A percentile compares a stretch with the other conserved stretches of the same genome.
phyloP scores from a whole-genome alignment of 2,113 vertebrate species.

The Danionella cerebrum region DNA sequence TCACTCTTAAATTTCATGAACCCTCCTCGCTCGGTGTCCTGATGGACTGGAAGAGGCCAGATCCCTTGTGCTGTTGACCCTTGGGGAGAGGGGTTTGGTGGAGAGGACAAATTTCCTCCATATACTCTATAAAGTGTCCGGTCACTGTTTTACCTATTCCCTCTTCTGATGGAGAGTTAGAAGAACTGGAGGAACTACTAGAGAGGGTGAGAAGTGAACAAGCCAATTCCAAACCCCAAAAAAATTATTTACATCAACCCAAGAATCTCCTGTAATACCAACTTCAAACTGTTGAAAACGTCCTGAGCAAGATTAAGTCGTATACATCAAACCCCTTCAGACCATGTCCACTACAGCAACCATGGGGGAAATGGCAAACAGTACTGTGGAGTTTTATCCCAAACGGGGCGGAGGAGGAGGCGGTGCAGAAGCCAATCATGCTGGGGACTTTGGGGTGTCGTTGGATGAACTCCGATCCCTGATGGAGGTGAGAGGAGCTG shows the following conservation, averaged over 20 bases:
- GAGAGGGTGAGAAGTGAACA: constrained; percentile 37
- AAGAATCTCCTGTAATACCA: constrained; percentile 8
- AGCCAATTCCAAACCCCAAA: not conserved
- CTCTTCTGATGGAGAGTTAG: constrained; percentile 57
- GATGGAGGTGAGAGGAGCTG: constrained; percentile 81
- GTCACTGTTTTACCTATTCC: constrained; percentile 30
- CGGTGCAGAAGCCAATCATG: constrained; percentile 58
- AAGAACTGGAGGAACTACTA: constrained; percentile 39
- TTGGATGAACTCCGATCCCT: constrained; percentile 75
- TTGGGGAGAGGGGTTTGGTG: constrained; percentile 57
- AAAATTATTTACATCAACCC: not conserved
- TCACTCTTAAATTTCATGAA: not conserved
- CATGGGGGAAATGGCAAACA: constrained; percentile 87
- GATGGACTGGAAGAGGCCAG: constrained; percentile 44
- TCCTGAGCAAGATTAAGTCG: constrained; percentile 31
- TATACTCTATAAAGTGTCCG: constrained; percentile 43
- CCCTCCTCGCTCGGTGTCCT: constrained; percentile 38
- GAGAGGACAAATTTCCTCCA: constrained; percentile 52
- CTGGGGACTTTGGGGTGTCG: constrained; percentile 75
- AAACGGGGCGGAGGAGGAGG: constrained; percentile 56
- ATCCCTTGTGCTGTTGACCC: constrained; percentile 54
- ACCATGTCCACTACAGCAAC: constrained; percentile 63
- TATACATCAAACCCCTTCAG: constrained; percentile 16
- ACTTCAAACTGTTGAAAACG: not conserved
- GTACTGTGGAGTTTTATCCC: constrained; percentile 82